Base-by-base conservation (phyloP, 2,113 vertebrate species). In the Menura novaehollandiae region DNA sequence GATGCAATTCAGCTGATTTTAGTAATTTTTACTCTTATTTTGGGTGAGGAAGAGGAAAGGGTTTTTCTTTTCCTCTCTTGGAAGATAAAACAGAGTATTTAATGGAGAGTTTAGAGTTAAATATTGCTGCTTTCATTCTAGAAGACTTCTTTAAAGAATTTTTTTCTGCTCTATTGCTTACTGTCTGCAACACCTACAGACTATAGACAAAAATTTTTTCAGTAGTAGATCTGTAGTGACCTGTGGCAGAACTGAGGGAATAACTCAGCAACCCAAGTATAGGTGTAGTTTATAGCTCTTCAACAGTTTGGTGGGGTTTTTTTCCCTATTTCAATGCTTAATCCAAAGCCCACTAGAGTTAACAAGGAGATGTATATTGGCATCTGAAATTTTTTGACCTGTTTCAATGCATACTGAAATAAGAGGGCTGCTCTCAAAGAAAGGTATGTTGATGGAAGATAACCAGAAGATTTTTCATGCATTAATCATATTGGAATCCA, bases 231-330 rank as follows among this genome's bases (percentile, higher is more conserved):
- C 18, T 83, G 41, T 72, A 75, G 60, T 46, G 28, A 74, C 33
- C 6, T 55, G 58, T 76, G n/a, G 7, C 59, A 90, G 53, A 85
- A 21, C 13, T 75, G 67, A 33, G n/a, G 53, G 8, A 76, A 62
- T 41, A 77, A 52, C 10, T 27, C 17, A 66, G 32, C 27, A 63
- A 69, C 7, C 13, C 2, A 7, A 49, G 13, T 44, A 15, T 15
- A 44, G 9, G 5, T 68, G 9, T 80, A 73, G 32, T 28, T 51
- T 51, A 39, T 20, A 68, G 11, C 8, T 89, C 32, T 46, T 35
- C 35, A 44, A 1, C 7, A 15, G 4, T 58, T 59, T 37, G 2
- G 1, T 63, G 19, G 16, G 5, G 2, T 2, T 3, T 8, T 32
- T 18, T n/a, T 19, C 3, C 4, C 12, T 10, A 12, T 81, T 81